Evolutionary conservation across 2,888 invertebrate species (phyloP).

Genomic region (Amblyteles armatorius): DNA sequence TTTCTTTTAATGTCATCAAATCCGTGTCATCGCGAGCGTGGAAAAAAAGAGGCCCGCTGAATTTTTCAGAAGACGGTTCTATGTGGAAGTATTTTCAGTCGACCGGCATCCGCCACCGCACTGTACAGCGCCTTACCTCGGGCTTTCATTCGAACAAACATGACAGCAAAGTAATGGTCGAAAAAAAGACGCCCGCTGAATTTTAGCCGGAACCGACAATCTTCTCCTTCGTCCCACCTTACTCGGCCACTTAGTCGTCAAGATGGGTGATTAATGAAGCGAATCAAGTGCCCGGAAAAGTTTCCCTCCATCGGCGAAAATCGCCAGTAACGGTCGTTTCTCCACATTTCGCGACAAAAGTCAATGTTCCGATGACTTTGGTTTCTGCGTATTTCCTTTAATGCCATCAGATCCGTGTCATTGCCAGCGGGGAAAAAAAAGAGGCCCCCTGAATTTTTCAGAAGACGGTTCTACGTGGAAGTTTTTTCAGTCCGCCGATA

Average conservation of each 20-base stretch:
- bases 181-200: no score
- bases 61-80: constrained; percentile 9
- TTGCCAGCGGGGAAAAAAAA: not conserved
- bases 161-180: constrained; percentile 67
- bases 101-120: not conserved
- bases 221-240: constrained; percentile 60
- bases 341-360: not conserved
- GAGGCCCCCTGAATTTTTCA: constrained; percentile 4
- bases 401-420: not conserved
- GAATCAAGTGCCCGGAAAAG: constrained; percentile 59
- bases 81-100: not conserved
- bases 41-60: not conserved
- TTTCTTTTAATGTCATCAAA: not conserved
- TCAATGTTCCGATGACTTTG: constrained; percentile 7
- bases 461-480: not conserved
- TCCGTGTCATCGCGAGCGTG: not conserved
- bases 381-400: not conserved
- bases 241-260: constrained; percentile 55
- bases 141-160: constrained; percentile 67
- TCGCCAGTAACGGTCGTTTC: constrained; percentile 36
- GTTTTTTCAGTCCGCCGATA: not conserved
- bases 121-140: not conserved
- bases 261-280: constrained; percentile 74
- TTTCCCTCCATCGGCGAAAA: constrained; percentile 43
- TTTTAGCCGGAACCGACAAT: constrained; percentile 67